Evolutionary conservation across 2,888 invertebrate genomes (phyloP).

Genomic region (Coleophora flavipennella): DNA sequence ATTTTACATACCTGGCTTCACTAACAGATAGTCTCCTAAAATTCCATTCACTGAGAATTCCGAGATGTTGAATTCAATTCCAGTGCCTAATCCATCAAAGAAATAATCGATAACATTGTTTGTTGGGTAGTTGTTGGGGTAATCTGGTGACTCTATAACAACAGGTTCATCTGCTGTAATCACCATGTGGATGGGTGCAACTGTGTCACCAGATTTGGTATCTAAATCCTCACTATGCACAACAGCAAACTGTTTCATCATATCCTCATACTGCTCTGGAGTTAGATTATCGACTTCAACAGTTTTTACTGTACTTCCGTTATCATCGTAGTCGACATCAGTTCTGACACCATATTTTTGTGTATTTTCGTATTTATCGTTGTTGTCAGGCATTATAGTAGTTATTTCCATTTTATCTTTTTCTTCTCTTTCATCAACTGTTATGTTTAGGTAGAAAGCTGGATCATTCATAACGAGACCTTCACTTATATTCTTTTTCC

Average conservation of each 20-base stretch:
- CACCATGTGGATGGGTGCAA: slow-evolving; percentile 26
- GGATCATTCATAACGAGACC: too few relatives aligned
- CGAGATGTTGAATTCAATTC: slow-evolving; percentile 57
- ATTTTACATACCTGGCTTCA: slow-evolving; percentile 49
- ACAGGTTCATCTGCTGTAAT: slow-evolving; percentile 32
- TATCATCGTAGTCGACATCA: too few relatives aligned
- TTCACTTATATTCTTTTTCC: too few relatives aligned
- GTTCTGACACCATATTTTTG: too few relatives aligned
- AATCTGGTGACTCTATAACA: slow-evolving; percentile 40
- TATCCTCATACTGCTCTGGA: slow-evolving; percentile 26
- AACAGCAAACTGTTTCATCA: slow-evolving; percentile 30
- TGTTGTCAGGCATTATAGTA: not conserved
- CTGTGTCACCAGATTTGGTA: slow-evolving; percentile 22
- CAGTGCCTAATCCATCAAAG: slow-evolving; percentile 45
- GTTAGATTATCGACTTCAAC: slow-evolving; percentile 23
- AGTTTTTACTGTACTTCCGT: slow-evolving; percentile 8
- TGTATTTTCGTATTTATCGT: not conserved
- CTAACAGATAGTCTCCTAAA: slow-evolving; percentile 46
- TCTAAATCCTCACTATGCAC: slow-evolving; percentile 27
- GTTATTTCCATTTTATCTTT: not conserved
- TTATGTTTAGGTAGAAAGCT: too few relatives aligned
- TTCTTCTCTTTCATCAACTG: too few relatives aligned
- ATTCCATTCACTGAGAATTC: slow-evolving; percentile 45
- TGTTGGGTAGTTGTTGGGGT: slow-evolving; percentile 40
- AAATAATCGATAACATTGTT: slow-evolving; percentile 47